These are phyloP conservation scores for Pogonocherus hispidulus DNA, from an alignment of 2,888 invertebrate genomes.

Conservation along the genomic window DNA sequence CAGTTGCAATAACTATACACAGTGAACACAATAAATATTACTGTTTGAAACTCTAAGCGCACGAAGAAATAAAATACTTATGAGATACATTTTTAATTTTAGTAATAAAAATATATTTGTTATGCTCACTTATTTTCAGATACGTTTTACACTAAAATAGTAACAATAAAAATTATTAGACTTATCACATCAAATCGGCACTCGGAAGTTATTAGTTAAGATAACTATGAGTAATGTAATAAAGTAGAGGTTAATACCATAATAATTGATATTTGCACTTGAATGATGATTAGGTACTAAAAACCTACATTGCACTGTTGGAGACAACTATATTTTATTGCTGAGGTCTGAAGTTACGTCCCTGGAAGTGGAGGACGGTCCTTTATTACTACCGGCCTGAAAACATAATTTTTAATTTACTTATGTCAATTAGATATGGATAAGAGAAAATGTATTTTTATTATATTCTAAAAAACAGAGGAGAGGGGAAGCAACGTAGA, in stretches of 20 bases:
- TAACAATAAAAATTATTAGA: slow-evolving; percentile 27
- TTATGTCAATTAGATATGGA: no score
- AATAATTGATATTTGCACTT: slow-evolving; percentile 31
- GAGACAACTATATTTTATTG: slow-evolving; percentile 6
- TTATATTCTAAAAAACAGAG: no score
- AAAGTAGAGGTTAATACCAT: slow-evolving; percentile 14
- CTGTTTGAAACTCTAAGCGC: neutral
- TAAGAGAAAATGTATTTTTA: no score
- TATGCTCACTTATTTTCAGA: slow-evolving; percentile 8
- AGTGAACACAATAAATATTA: slow-evolving; percentile 23
- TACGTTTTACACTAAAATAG: slow-evolving; percentile 11
- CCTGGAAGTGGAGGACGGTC: slow-evolving; percentile 25
- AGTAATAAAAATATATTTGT: neutral
- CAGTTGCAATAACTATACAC: slow-evolving; percentile 22
- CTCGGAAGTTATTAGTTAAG: slow-evolving; percentile 14
- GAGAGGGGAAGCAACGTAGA: no score
- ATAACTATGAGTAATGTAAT: slow-evolving; percentile 17
- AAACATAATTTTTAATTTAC: slow-evolving; percentile 11
- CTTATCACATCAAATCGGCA: slow-evolving; percentile 33
- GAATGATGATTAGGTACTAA: slow-evolving; percentile 21
- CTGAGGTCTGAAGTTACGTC: slow-evolving; percentile 14
- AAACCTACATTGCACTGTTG: slow-evolving; percentile 30
- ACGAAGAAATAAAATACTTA: neutral
- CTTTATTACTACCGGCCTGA: slow-evolving; percentile 30
- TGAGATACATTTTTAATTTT: neutral